phyloP scores from a whole-genome alignment of 2,888 invertebrate species.

The Habrosyne pyritoides region DNA sequence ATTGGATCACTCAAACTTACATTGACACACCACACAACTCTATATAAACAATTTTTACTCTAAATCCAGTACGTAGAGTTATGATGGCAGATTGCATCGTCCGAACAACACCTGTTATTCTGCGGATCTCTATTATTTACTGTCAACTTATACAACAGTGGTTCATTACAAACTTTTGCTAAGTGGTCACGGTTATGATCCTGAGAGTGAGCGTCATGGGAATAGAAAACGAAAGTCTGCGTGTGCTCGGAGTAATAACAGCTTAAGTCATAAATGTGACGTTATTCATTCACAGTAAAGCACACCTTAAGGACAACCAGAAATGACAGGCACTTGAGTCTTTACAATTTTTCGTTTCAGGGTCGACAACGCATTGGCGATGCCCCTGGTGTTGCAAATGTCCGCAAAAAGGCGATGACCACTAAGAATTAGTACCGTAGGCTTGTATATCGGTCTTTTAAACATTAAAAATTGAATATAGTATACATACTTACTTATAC shows the following conservation, averaged over 20 bases:
- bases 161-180: slow-evolving; percentile 39
- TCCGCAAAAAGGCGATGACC: too few relatives aligned
- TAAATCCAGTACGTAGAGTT: slow-evolving; percentile 45
- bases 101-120: slow-evolving; percentile 68
- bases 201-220: slow-evolving; percentile 54
- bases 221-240: slow-evolving; percentile 43
- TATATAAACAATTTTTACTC: slow-evolving; percentile 15
- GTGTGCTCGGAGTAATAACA: slow-evolving; percentile 11
- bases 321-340: too few relatives aligned
- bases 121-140: slow-evolving; percentile 66
- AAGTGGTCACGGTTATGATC: slow-evolving; percentile 45
- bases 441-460: too few relatives aligned
- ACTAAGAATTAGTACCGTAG: too few relatives aligned
- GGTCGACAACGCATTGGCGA: too few relatives aligned
- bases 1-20: neutral
- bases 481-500: too few relatives aligned
- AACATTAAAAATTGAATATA: too few relatives aligned
- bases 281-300: too few relatives aligned
- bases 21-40: slow-evolving; percentile 22
- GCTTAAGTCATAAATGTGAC: neutral
- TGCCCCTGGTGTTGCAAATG: too few relatives aligned
- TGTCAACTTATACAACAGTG: slow-evolving; percentile 28
- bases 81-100: slow-evolving; percentile 61
- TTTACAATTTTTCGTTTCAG: too few relatives aligned
- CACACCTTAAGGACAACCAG: too few relatives aligned